These are phyloP conservation scores for Zaprionus davidi DNA, from an alignment of 1,140 invertebrate genomes.

Conservation along the genomic window DNA sequence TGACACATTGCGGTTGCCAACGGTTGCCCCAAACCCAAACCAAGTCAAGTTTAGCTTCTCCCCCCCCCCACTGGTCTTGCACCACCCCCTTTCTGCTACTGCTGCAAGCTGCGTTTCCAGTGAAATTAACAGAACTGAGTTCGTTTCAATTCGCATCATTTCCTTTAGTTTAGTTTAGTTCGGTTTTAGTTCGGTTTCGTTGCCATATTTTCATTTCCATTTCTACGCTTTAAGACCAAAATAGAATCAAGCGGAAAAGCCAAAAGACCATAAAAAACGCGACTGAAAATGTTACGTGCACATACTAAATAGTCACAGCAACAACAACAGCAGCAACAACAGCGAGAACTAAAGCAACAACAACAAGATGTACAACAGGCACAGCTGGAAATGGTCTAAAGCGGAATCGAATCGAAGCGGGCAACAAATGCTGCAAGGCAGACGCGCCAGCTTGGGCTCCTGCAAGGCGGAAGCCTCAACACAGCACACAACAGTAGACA, in stretches of 20 bases:
- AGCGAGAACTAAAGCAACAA: slow-evolving; percentile 6
- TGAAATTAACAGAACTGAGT: slow-evolving; percentile 45
- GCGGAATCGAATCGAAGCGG: slow-evolving; percentile 31
- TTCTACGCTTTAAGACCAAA: slow-evolving; percentile 48
- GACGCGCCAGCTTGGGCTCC: slow-evolving; percentile 31
- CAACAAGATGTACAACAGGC: slow-evolving; percentile 14
- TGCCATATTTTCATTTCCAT: slow-evolving; percentile 34
- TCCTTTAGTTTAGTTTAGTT: slow-evolving; percentile 27
- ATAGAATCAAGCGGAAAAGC: slow-evolving; percentile 75
- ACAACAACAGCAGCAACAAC: slow-evolving; percentile 9
- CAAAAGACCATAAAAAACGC: slow-evolving; percentile 72
- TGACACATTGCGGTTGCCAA: slow-evolving; percentile 53
- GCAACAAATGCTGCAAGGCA: background rate
- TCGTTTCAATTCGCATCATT: slow-evolving; percentile 41
- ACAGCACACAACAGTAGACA: slow-evolving; percentile 36
- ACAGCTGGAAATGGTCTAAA: slow-evolving; percentile 52
- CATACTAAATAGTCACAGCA: slow-evolving; percentile 62
- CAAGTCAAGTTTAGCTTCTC: slow-evolving; percentile 28
- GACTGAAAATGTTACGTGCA: slow-evolving; percentile 64
- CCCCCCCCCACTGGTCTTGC: background rate
- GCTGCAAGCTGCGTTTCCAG: slow-evolving; percentile 34
- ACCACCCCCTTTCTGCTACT: background rate
- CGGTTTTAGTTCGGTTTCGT: slow-evolving; percentile 34
- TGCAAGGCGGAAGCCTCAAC: slow-evolving; percentile 62
- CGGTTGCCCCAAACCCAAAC: slow-evolving; percentile 8